Percentiles rank a stretch among this genome's conserved stretches.
phyloP scores from a whole-genome alignment of 2,113 vertebrate species.

The Zosterops hypoxanthus region DNA sequence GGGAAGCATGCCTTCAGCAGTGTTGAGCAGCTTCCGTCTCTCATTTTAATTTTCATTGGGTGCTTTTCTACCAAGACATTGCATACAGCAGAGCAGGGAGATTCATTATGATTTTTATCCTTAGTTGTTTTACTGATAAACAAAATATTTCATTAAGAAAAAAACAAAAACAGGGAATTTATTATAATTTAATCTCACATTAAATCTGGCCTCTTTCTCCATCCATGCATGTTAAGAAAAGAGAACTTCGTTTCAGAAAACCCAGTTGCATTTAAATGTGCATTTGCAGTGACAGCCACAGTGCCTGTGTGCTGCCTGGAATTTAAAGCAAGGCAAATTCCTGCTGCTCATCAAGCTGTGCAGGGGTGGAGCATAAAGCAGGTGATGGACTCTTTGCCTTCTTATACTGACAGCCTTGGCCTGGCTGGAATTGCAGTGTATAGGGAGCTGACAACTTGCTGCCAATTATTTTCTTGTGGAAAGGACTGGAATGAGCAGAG shows the following conservation, averaged over 20 bases:
- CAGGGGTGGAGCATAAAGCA: not conserved
- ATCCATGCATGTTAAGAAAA: not conserved
- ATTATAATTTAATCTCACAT: constrained; percentile 6
- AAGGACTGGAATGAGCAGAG: not conserved
- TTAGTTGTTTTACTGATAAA: not conserved
- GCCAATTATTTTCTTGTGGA: not conserved
- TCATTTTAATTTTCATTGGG: constrained; percentile 40
- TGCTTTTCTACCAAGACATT: not conserved
- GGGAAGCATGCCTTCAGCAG: not conserved
- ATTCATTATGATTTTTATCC: constrained; percentile 18
- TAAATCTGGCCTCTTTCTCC: constrained; percentile 6
- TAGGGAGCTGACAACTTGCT: not conserved
- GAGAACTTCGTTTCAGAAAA: not conserved
- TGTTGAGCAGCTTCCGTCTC: not conserved
- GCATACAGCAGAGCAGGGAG: not conserved
- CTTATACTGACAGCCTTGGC: not conserved
- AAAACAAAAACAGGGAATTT: not conserved
- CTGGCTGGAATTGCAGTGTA: not conserved
- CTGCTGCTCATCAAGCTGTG: not conserved
- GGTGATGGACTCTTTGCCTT: not conserved
- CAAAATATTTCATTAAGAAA: constrained; percentile 4
- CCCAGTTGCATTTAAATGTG: not conserved
- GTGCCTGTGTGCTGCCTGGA: not conserved
- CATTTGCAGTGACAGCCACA: not conserved
- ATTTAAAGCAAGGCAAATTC: not conserved